Evolutionary conservation across 2,113 vertebrate genomes (phyloP).

Genomic region (Columba livia): DNA sequence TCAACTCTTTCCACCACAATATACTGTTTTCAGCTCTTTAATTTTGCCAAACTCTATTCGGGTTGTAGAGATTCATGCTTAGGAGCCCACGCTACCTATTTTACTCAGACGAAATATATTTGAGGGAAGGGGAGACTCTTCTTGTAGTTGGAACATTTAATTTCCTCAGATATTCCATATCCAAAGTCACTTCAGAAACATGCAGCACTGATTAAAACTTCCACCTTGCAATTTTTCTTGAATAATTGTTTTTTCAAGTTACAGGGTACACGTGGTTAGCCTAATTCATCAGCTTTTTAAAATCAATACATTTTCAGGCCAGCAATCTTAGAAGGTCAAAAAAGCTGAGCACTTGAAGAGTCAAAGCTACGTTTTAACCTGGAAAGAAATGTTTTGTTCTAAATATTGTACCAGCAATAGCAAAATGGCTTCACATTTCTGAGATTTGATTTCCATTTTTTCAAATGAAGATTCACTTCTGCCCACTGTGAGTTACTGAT

Average conservation of each 20-base stretch:
- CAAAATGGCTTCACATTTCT: not conserved
- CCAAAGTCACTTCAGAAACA: not conserved
- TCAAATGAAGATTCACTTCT: not conserved
- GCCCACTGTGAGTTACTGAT: not conserved
- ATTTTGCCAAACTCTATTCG: not conserved
- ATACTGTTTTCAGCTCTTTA: accelerated
- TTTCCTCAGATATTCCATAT: not conserved
- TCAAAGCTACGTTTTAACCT: not conserved
- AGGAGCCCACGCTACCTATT: not conserved
- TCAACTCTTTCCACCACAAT: not conserved
- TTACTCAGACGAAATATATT: not conserved
- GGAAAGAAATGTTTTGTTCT: not conserved
- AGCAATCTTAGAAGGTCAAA: not conserved
- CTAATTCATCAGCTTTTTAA: conserved; percentile 20
- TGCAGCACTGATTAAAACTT: not conserved
- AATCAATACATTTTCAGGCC: conserved; percentile 28
- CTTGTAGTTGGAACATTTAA: accelerated
- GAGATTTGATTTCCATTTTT: not conserved
- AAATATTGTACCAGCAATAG: not conserved
- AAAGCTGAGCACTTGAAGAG: accelerated
- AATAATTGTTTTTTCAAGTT: conserved; percentile 20
- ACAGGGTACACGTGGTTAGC: not conserved
- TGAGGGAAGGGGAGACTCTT: not conserved
- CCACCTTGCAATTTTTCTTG: conserved; percentile 4
- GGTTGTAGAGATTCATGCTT: not conserved